A percentile compares a stretch with the other conserved stretches of the same genome.
phyloP scores from a whole-genome alignment of 2,113 vertebrate genomes.

The Oreotrochilus melanogaster region DNA sequence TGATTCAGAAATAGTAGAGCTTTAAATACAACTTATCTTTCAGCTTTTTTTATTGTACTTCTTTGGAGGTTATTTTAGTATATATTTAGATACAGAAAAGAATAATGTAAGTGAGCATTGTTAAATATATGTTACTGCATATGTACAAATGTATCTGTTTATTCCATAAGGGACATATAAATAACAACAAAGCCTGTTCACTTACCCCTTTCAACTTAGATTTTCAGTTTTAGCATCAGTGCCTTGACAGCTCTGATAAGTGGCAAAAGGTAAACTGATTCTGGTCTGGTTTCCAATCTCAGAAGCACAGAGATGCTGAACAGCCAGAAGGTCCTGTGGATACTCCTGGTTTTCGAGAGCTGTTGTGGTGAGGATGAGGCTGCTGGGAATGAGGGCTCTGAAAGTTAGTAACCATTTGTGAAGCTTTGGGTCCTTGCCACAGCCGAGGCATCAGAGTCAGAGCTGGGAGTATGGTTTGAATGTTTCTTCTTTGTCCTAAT shows the following conservation, averaged over 20 bases:
- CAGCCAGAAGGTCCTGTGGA: background rate
- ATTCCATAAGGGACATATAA: slow-evolving; percentile 5
- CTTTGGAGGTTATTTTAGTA: background rate
- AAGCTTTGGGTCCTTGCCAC: background rate
- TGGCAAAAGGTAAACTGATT: background rate
- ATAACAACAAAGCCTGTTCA: slow-evolving; percentile 26
- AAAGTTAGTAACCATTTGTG: background rate
- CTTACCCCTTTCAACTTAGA: slow-evolving; percentile 10
- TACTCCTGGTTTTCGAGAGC: background rate
- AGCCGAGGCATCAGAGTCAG: background rate
- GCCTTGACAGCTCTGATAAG: slow-evolving; percentile 19
- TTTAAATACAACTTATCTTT: slow-evolving; percentile 1
- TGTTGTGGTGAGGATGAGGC: background rate
- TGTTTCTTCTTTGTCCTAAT: background rate
- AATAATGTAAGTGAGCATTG: background rate
- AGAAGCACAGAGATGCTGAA: background rate
- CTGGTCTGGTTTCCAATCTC: background rate
- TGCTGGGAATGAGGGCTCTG: background rate
- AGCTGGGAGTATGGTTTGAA: background rate
- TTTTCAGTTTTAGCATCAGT: slow-evolving; percentile 43
- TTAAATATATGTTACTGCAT: slow-evolving; percentile 18
- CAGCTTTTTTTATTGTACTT: background rate
- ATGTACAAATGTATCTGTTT: background rate
- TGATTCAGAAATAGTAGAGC: background rate
- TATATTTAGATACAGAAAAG: background rate